phyloP scores from a whole-genome alignment of 2,888 invertebrate genomes.

The Adelognathus sp. region DNA sequence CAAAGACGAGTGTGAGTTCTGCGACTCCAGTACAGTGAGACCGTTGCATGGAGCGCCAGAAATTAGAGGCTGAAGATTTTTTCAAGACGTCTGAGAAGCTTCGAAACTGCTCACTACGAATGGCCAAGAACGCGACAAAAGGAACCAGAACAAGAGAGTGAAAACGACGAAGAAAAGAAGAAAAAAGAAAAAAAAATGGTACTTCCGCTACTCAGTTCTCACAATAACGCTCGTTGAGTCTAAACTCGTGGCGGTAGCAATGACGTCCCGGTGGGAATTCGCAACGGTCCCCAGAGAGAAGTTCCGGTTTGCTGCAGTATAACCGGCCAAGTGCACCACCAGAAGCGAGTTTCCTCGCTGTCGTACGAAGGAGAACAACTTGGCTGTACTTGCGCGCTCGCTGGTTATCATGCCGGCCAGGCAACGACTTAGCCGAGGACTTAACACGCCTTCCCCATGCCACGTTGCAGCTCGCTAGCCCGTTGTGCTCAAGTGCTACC shows the following conservation, averaged over 20 bases:
- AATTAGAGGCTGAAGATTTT: neutral
- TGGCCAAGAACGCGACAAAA: neutral
- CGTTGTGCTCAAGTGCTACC: neutral
- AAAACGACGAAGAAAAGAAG: no score
- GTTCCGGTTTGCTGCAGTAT: constrained; percentile 33
- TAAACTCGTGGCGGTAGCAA: constrained; percentile 15
- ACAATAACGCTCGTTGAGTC: constrained; percentile 4
- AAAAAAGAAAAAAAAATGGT: neutral
- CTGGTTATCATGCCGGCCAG: constrained; percentile 68
- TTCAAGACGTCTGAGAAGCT: neutral
- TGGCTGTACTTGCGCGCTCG: constrained; percentile 13
- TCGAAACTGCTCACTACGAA: neutral
- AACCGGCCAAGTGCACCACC: constrained; percentile 64
- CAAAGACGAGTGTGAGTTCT: neutral
- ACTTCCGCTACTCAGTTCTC: neutral
- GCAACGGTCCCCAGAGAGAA: constrained; percentile 10
- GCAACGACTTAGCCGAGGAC: constrained; percentile 64
- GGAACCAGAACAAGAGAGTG: neutral
- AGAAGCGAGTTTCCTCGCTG: constrained; percentile 61
- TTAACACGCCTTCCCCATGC: constrained; percentile 42
- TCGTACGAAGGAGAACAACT: neutral
- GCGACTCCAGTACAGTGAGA: neutral
- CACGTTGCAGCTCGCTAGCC: constrained; percentile 26
- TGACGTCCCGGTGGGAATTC: constrained; percentile 1
- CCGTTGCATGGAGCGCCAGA: neutral